Percentiles rank a stretch among this genome's conserved stretches.
Evolutionary conservation across 92 coral and sea anemone species (phyloP).

Genomic region (Phenganax marumi): DNA sequence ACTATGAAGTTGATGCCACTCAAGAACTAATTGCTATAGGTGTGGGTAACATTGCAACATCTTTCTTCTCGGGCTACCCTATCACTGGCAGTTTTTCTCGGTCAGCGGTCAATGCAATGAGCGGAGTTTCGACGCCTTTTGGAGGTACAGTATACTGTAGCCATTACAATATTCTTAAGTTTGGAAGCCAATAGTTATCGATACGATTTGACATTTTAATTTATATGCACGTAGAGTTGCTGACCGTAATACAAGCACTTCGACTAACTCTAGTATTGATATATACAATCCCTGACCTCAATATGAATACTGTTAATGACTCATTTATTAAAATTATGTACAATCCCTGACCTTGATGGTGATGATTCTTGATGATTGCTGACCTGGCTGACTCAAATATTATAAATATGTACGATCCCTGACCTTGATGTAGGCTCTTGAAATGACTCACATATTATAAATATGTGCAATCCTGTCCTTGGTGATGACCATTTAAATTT

Average conservation of each 20-base stretch:
- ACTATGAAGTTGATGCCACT: constrained; percentile 32
- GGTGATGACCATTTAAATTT: too few relatives aligned
- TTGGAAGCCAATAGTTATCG: background rate
- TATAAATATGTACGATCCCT: too few relatives aligned
- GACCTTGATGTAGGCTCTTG: too few relatives aligned
- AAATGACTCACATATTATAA: too few relatives aligned
- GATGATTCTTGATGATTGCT: background rate
- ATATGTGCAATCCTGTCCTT: too few relatives aligned
- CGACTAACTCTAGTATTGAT: too few relatives aligned
- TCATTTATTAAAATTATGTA: too few relatives aligned
- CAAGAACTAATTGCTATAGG: constrained; percentile 34
- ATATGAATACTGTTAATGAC: too few relatives aligned
- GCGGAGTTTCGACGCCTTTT: constrained; percentile 30
- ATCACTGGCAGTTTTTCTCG: constrained; percentile 41
- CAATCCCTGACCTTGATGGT: background rate
- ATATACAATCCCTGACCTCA: too few relatives aligned
- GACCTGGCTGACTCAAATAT: background rate
- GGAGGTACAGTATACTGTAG: constrained; percentile 14
- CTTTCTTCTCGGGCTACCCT: constrained; percentile 41
- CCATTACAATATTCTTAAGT: background rate
- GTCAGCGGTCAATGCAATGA: constrained; percentile 18
- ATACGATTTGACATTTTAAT: too few relatives aligned
- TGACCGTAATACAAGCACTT: too few relatives aligned
- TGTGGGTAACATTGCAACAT: constrained; percentile 20
- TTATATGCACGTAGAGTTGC: too few relatives aligned